Percentiles rank a stretch among this genome's conserved stretches.
These are phyloP conservation scores for Alligator mississippiensis DNA, from an alignment of 2,113 vertebrate genomes.

Conservation along the genomic window DNA sequence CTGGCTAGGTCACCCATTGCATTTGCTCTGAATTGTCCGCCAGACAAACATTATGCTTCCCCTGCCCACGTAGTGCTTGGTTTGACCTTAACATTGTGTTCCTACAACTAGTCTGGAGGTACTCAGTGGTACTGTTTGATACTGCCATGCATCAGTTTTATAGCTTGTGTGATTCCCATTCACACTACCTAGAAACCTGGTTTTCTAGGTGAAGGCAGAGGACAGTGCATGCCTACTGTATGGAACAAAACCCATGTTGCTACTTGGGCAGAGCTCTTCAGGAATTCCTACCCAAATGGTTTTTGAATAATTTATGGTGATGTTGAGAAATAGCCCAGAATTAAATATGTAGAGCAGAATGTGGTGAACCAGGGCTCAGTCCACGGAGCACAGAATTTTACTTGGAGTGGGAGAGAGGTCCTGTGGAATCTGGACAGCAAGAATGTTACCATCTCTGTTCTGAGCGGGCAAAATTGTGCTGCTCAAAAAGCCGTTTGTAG, in stretches of 20 bases:
- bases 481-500: not conserved
- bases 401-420: not conserved
- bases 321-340: not conserved
- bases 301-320: not conserved
- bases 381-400: accelerated
- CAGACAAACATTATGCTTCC: not conserved
- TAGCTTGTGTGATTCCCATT: not conserved
- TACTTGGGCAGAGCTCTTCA: not conserved
- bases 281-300: not conserved
- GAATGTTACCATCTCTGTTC: accelerated
- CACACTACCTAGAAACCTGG: not conserved
- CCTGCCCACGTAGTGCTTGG: accelerated
- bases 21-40: not conserved
- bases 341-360: not conserved
- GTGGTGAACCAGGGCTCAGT: not conserved
- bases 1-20: not conserved
- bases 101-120: accelerated
- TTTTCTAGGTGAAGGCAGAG: not conserved
- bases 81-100: accelerated
- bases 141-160: not conserved
- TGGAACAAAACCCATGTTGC: no score
- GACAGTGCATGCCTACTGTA: no score
- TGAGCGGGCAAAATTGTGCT: not conserved
- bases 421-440: not conserved
- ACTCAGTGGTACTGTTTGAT: not conserved